These are phyloP conservation scores for Campoletis raptor DNA, from an alignment of 2,888 invertebrate genomes.

Conservation along the genomic window DNA sequence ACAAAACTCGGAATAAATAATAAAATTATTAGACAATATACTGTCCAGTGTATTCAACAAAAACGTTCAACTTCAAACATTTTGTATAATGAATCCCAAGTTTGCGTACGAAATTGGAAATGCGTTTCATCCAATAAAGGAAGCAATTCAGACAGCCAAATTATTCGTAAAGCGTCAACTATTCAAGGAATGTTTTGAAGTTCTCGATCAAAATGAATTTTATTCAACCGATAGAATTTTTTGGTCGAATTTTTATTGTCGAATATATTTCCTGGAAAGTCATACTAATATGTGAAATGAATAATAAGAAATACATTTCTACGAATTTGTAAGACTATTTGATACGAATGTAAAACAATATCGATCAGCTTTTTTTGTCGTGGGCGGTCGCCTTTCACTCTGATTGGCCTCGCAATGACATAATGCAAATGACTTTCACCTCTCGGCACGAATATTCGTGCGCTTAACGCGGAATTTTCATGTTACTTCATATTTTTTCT, in stretches of 20 bases:
- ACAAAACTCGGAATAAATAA: neutral
- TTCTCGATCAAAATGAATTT: neutral
- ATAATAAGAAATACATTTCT: neutral
- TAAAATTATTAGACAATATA: neutral
- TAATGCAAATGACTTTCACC: conserved; percentile 66
- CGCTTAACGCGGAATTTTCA: neutral
- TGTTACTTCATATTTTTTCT: neutral
- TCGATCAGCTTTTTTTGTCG: conserved; percentile 17
- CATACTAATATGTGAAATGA: neutral
- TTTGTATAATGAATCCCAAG: neutral
- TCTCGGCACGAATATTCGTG: conserved; percentile 25
- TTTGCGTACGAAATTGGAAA: neutral
- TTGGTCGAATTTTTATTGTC: neutral
- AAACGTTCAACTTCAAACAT: neutral
- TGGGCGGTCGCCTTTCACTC: conserved; percentile 62
- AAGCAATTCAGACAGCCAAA: neutral
- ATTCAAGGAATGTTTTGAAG: neutral
- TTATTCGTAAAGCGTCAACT: neutral
- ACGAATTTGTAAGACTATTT: neutral
- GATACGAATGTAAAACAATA: neutral
- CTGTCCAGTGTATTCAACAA: neutral
- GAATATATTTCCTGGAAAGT: neutral
- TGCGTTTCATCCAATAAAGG: neutral
- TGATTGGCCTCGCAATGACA: conserved; percentile 54
- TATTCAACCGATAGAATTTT: neutral